phyloP scores from a whole-genome alignment of 2,113 vertebrate genomes.

The Dipodomys merriami region DNA sequence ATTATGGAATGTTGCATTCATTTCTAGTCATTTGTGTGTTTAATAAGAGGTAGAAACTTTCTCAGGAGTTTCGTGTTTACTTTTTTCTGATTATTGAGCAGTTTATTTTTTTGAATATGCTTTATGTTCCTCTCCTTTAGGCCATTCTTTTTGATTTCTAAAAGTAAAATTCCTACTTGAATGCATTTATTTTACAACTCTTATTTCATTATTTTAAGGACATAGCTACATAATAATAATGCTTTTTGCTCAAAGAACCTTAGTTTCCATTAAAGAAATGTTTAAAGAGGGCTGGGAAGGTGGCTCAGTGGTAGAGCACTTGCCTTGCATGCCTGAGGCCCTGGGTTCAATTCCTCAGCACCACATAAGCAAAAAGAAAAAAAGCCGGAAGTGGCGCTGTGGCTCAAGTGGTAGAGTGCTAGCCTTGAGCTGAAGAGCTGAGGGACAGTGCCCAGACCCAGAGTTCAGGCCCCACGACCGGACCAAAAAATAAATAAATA shows the following conservation, averaged over 20 bases:
- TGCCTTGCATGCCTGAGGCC: too few relatives aligned
- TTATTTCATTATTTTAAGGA: slow-evolving; percentile 52
- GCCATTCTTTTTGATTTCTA: slow-evolving; percentile 49
- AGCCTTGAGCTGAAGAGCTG: too few relatives aligned
- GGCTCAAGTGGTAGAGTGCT: too few relatives aligned
- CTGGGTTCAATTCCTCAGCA: too few relatives aligned
- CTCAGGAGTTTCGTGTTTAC: background rate
- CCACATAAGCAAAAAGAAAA: too few relatives aligned
- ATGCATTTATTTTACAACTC: slow-evolving; percentile 17
- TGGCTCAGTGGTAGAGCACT: too few relatives aligned
- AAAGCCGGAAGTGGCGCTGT: too few relatives aligned
- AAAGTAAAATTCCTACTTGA: slow-evolving; percentile 33
- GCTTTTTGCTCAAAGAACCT: slow-evolving; percentile 8
- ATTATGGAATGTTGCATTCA: background rate
- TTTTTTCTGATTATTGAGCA: background rate
- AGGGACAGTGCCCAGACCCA: too few relatives aligned
- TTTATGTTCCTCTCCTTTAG: slow-evolving; percentile 15
- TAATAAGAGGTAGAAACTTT: background rate
- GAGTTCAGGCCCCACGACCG: too few relatives aligned
- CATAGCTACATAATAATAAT: background rate
- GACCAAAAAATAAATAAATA: too few relatives aligned
- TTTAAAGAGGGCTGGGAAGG: background rate
- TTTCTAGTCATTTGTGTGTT: background rate
- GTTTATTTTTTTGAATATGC: slow-evolving; percentile 16
- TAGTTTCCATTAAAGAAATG: slow-evolving; percentile 31